phyloP scores from a whole-genome alignment of 2,888 invertebrate species.

The Trissonchulus sp. region DNA sequence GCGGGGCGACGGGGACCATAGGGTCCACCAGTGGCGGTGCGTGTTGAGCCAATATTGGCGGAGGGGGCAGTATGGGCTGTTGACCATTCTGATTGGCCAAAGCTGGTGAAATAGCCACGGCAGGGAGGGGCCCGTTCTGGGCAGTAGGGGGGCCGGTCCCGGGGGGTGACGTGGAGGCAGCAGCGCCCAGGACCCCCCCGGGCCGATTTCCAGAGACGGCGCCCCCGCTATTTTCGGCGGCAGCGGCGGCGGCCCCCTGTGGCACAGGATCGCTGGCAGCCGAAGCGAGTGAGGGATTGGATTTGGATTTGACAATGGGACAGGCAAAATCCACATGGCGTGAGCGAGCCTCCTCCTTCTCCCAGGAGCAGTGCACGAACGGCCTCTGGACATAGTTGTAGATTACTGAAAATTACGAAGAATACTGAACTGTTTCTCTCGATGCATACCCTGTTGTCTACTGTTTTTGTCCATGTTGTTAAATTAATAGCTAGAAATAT shows the following conservation, averaged over 20 bases:
- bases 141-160: neutral
- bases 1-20: constrained; percentile 21
- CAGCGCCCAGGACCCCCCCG: neutral
- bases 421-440: neutral
- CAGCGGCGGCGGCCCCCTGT: constrained; percentile 42
- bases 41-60: neutral
- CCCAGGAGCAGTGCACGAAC: constrained; percentile 99
- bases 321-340: constrained; percentile 81
- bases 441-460: neutral
- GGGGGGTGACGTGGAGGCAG: neutral
- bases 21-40: neutral
- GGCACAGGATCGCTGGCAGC: constrained; percentile 55
- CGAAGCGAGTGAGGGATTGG: constrained; percentile 51
- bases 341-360: constrained; percentile 97
- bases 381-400: constrained; percentile 99
- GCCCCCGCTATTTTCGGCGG: neutral
- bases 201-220: neutral
- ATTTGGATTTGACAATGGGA: constrained; percentile 51
- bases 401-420: constrained; percentile 63
- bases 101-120: neutral
- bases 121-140: neutral
- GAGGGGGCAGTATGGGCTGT: neutral
- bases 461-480: no score
- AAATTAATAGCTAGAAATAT: no score
- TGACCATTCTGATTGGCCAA: neutral